These are phyloP conservation scores for Neolamprologus toae DNA, from an alignment of 2,113 vertebrate genomes.

Conservation along the genomic window DNA sequence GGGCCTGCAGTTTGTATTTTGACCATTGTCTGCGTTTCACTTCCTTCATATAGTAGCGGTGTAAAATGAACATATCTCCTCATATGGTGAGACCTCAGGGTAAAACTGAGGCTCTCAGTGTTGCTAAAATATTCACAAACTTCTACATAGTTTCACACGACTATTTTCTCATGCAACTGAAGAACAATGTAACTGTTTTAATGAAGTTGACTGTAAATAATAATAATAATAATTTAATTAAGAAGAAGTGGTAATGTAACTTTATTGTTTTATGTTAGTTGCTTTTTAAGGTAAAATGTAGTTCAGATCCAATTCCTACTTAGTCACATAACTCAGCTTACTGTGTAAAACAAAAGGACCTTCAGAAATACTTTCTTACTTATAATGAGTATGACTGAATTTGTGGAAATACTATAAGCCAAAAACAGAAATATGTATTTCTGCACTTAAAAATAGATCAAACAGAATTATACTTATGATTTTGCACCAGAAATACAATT, in stretches of 20 bases:
- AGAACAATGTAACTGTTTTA: not conserved
- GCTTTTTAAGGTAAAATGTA: not conserved
- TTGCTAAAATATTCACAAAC: not conserved
- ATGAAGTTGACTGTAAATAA: not conserved
- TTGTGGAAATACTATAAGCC: not conserved
- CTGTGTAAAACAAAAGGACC: not conserved
- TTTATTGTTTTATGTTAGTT: not conserved
- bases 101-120: fast-evolving
- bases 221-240: fast-evolving
- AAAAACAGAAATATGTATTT: not conserved
- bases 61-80: not conserved
- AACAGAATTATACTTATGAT: not conserved
- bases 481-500: not conserved
- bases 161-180: not conserved
- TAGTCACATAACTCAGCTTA: not conserved
- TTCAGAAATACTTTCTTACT: not conserved
- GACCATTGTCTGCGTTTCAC: too few species aligned
- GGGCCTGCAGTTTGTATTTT: not conserved
- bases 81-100: fast-evolving
- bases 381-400: not conserved
- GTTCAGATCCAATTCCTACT: not conserved
- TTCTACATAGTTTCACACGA: not conserved
- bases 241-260: not conserved
- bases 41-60: fast-evolving
- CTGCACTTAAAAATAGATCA: not conserved